These are phyloP conservation scores for Battus philenor DNA, from an alignment of 1,140 invertebrate species.

Conservation along the genomic window DNA sequence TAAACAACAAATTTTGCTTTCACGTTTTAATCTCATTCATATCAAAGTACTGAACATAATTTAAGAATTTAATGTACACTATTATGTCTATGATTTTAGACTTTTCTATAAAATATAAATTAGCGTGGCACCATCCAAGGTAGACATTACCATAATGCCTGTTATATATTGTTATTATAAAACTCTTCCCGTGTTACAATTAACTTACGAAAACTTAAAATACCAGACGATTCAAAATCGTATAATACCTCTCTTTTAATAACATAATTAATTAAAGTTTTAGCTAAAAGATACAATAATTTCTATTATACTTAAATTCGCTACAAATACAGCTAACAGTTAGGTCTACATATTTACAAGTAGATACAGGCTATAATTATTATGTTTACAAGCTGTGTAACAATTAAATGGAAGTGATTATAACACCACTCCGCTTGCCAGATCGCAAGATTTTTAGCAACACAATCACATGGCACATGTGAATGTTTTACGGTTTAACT, in stretches of 20 bases:
- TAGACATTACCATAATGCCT: constrained; percentile 35
- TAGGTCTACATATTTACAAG: constrained; percentile 56
- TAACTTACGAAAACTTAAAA: constrained; percentile 37
- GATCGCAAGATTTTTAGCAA: constrained; percentile 36
- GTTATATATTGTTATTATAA: constrained; percentile 43
- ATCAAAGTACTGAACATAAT: constrained; percentile 74
- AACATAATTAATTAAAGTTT: constrained; percentile 36
- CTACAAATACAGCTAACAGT: constrained; percentile 39
- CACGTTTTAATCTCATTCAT: constrained; percentile 70
- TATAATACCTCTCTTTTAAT: constrained; percentile 36
- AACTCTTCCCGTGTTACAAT: constrained; percentile 48
- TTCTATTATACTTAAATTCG: constrained; percentile 41
- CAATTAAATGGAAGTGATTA: constrained; percentile 59
- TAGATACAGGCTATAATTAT: constrained; percentile 47
- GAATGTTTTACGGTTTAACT: too few species aligned
- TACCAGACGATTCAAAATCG: constrained; percentile 61
- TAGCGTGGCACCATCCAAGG: constrained; percentile 59
- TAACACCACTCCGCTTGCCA: constrained; percentile 56
- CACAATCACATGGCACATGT: constrained; percentile 33
- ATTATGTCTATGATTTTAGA: constrained; percentile 54
- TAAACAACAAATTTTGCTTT: constrained; percentile 37
- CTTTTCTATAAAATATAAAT: constrained; percentile 63
- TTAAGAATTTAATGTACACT: constrained; percentile 61
- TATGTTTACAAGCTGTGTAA: constrained; percentile 47
- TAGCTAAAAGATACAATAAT: constrained; percentile 50